Conservation (phyloP, 2,113 vertebrate genomes). For the Macheiramphus alcinus region DNA sequence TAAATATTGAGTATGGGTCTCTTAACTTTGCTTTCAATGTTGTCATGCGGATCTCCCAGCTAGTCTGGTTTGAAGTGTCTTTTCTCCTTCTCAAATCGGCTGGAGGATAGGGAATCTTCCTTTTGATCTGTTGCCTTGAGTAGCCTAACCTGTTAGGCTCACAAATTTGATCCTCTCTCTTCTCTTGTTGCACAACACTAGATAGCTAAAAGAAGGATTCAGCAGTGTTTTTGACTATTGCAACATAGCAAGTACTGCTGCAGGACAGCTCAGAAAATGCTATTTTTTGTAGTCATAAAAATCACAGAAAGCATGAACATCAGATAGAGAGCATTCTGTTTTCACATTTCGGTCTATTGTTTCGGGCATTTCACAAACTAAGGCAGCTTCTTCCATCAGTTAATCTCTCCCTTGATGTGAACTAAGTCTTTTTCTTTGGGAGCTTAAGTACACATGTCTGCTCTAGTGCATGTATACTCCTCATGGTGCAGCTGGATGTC, state of each 20-base stretch:
- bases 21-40: not conserved
- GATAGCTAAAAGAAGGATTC: not conserved
- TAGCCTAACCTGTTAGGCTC: not conserved
- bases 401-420: not conserved
- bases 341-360: not conserved
- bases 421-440: not conserved
- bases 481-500: not conserved
- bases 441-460: accelerated
- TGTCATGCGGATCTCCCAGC: not conserved
- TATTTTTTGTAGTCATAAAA: not conserved
- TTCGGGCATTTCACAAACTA: not conserved
- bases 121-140: not conserved
- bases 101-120: not conserved
- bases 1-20: not conserved
- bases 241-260: not conserved
- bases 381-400: not conserved
- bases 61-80: not conserved
- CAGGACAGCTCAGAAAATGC: not conserved
- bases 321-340: not conserved
- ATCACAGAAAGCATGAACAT: not conserved
- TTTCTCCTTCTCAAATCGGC: not conserved
- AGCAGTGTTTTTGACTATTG: not conserved
- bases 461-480: not conserved
- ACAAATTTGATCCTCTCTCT: not conserved
- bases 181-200: not conserved